Percentiles rank a stretch among this genome's conserved stretches.
phyloP scores from a whole-genome alignment of 2,888 invertebrate genomes.

The Ellobium chinense region DNA sequence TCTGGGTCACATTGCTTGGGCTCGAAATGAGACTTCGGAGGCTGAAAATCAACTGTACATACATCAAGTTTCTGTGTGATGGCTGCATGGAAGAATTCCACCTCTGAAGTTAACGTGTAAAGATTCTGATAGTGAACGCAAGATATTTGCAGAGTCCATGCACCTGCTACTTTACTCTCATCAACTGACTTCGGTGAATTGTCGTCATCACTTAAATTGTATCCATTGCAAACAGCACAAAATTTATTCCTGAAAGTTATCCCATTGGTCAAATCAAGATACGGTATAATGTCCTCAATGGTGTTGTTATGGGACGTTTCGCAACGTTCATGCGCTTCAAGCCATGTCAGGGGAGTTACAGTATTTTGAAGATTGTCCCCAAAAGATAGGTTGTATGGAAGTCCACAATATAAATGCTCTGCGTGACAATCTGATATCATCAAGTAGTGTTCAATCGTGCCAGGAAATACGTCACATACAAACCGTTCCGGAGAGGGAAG shows the following conservation, averaged over 20 bases:
- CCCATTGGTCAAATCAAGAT: slow-evolving; percentile 1
- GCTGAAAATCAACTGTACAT: neutral
- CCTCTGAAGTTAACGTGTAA: neutral
- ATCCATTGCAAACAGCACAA: slow-evolving; percentile 30
- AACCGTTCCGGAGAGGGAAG: neutral
- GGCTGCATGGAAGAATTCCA: neutral
- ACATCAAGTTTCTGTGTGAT: neutral
- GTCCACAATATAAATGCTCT: neutral
- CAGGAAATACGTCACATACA: neutral
- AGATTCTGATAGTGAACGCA: neutral
- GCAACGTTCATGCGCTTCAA: neutral
- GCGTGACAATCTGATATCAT: slow-evolving; percentile 10
- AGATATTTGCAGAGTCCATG: neutral
- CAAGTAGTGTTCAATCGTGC: neutral
- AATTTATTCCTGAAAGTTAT: slow-evolving; percentile 18
- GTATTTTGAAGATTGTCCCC: neutral
- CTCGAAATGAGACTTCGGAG: neutral
- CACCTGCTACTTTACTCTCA: neutral
- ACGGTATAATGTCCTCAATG: neutral
- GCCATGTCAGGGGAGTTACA: neutral
- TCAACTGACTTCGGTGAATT: neutral
- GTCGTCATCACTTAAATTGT: neutral
- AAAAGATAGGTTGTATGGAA: neutral
- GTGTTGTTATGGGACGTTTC: neutral
- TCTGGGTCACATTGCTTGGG: neutral